phyloP scores from a whole-genome alignment of 2,113 vertebrate genomes.

The Nothocercus nigrocapillus region DNA sequence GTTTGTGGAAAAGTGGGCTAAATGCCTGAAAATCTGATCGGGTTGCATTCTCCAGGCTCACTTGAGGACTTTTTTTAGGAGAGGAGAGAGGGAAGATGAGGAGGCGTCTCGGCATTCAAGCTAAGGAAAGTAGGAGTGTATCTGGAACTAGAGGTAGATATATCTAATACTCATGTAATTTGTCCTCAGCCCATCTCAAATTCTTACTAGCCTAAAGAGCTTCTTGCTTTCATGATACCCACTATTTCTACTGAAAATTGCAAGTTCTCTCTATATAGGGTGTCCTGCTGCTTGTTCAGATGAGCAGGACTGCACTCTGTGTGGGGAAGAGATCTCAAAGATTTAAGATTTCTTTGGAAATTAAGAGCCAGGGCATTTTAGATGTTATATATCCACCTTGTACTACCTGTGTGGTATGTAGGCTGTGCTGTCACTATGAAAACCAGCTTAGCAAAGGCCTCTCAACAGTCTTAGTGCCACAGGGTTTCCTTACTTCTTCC shows the following conservation, averaged over 20 bases:
- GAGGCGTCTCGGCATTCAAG: neutral
- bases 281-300: neutral
- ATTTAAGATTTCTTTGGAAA: neutral
- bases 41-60: neutral
- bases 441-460: slow-evolving; percentile 11
- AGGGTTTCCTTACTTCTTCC: neutral
- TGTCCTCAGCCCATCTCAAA: neutral
- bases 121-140: neutral
- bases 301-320: neutral
- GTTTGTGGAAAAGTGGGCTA: neutral
- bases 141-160: neutral
- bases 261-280: neutral
- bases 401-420: neutral
- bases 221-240: neutral
- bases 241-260: neutral
- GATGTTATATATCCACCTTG: neutral
- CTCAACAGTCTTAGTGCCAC: neutral
- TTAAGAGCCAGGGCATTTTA: slow-evolving; percentile 4
- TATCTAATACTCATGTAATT: neutral
- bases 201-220: neutral
- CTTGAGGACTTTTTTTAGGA: neutral
- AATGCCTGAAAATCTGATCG: neutral
- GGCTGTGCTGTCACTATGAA: slow-evolving; percentile 32
- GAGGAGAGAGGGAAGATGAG: neutral
- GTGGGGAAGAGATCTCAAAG: neutral